Base-by-base conservation (phyloP, 2,113 vertebrate genomes). In the Acrocephalus arundinaceus region DNA sequence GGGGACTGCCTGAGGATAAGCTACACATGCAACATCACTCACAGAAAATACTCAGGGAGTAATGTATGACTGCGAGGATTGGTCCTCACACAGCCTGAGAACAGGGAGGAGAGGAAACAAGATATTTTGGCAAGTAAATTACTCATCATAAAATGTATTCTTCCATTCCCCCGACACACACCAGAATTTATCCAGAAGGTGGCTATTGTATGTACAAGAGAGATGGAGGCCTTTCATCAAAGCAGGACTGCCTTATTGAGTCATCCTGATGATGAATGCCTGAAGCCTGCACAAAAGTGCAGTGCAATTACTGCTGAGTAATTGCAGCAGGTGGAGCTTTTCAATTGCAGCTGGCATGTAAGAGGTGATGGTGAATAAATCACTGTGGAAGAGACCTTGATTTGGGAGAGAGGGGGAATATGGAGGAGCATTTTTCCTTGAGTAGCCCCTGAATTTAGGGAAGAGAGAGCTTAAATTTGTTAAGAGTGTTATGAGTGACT, bases 291-390 rank as follows among this genome's bases (percentile, higher is more conserved):
- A 33, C 76, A 71, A 55, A 93, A 97, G 81, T 86, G 78, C 68
- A 72, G 52, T 54, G 63, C 76, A 94, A 95, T 97, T 96, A 96
- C 79, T 96, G 85, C 79, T 93, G 87, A 96, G 92, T 86, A 96
- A 93, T 88, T 92, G 87, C 93, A 85, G 93, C 93, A 92, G 85
- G 87, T 93, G 92, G 88, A 95, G 65, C 67, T 78, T 96, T 94
- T 90, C 87, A 84, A 72, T 66, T 93, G 79, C 92, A 88, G 65
- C 72, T 88, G 96, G 67, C 35, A 41, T 24, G 11, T 74, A 78
- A 95, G 68, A 81, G 48, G 33, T 2, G 1, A 63, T 68, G 25
- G 84, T 72, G 61, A 90, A 93, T 96, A 85, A 94, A 90, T 95
- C 92, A 90, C 18, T 33, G 61, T 81, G 58, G 65, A 88, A 37